phyloP scores from a whole-genome alignment of 2,888 invertebrate species.

The Drosophila pseudotalamancana region DNA sequence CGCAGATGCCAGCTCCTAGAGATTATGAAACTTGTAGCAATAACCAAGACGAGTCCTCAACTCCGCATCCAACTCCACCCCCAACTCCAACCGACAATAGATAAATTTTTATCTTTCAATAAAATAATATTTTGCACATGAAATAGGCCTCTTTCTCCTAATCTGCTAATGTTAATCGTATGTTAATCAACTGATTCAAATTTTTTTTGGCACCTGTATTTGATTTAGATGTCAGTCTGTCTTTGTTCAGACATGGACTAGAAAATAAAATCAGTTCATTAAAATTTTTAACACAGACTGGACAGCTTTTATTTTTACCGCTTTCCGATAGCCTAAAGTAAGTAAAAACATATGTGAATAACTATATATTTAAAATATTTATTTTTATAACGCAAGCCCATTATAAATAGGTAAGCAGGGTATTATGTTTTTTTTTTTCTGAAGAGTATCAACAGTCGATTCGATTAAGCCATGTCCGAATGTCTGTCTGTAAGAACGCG shows the following conservation, averaged over 20 bases:
- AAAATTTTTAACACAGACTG: not conserved
- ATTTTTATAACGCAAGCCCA: too few relatives aligned
- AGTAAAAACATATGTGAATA: not conserved
- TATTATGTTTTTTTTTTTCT: too few relatives aligned
- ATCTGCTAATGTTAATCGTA: not conserved
- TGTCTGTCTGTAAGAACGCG: too few relatives aligned
- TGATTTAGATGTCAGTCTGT: too few relatives aligned
- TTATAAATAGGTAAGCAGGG: too few relatives aligned
- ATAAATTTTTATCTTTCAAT: not conserved
- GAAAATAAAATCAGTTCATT: not conserved
- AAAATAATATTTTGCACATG: not conserved
- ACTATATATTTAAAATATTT: not conserved
- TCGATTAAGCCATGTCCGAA: too few relatives aligned
- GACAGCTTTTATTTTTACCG: not conserved
- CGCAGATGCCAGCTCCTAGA: not conserved
- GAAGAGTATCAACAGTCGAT: too few relatives aligned
- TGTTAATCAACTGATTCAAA: not conserved
- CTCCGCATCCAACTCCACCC: not conserved
- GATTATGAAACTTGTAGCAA: conserved; percentile 3
- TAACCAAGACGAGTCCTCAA: not conserved
- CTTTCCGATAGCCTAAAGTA: not conserved
- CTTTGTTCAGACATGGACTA: too few relatives aligned
- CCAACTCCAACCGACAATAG: too few relatives aligned
- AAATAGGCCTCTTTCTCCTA: too few relatives aligned
- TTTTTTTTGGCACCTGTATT: too few relatives aligned